Evolutionary conservation across 2,888 invertebrate genomes (phyloP).

Genomic region (Tenthredo mesomela): DNA sequence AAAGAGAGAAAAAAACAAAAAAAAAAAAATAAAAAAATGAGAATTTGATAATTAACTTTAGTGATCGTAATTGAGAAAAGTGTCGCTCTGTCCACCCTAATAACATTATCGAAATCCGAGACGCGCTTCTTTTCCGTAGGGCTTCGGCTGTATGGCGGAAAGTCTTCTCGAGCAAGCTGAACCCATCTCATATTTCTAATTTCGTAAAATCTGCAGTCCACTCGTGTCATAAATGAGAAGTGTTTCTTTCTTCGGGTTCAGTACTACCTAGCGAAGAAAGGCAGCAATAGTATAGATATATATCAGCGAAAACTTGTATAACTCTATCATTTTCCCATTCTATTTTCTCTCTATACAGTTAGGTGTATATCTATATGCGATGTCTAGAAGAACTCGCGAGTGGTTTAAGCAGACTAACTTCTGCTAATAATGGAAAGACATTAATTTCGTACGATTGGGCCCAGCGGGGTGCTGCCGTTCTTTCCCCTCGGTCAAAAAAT

Average conservation of each 20-base stretch:
- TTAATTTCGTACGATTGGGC: conserved; percentile 75
- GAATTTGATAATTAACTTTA: not conserved
- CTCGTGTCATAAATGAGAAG: conserved; percentile 37
- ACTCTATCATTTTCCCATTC: conserved; percentile 30
- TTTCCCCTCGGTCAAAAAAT: conserved; percentile 47
- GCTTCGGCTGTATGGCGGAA: not conserved
- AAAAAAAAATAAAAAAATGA: not conserved
- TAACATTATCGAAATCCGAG: conserved; percentile 36
- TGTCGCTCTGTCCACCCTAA: not conserved
- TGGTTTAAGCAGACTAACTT: conserved; percentile 67
- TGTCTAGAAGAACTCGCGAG: conserved; percentile 11
- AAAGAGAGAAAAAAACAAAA: not conserved
- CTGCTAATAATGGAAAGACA: conserved; percentile 73
- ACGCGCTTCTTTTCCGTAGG: not conserved
- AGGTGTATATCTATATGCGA: not conserved
- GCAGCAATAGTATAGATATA: not conserved
- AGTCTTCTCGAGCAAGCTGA: not conserved
- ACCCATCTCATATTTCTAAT: conserved; percentile 17
- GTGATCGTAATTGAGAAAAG: conserved; percentile 39
- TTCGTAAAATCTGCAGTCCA: conserved; percentile 26
- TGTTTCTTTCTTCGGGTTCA: conserved; percentile 23
- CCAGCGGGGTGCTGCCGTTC: conserved; percentile 67
- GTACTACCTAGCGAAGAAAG: not conserved
- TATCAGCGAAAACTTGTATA: conserved; percentile 29
- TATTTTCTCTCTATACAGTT: not conserved